Evolutionary conservation across 2,797 vertebrate species (phyloP).

Genomic region (Pantherophis vulpinus): DNA sequence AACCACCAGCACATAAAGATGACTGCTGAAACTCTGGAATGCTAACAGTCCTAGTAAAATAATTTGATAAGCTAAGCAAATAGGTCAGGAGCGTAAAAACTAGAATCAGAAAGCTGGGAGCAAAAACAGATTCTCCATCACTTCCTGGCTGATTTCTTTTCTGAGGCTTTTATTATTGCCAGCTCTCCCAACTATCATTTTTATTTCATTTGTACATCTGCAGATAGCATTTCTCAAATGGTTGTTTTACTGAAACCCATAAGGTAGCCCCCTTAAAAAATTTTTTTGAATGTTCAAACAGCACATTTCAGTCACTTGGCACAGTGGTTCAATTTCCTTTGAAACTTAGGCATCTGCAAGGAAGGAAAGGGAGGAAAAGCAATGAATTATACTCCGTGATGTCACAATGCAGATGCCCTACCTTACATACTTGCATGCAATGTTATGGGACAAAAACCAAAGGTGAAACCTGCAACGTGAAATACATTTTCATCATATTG

Average conservation of each 20-base stretch:
- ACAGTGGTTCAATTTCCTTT: background rate
- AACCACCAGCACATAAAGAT: constrained; percentile 17
- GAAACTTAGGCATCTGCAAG: background rate
- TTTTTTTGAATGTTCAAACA: background rate
- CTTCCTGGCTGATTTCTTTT: background rate
- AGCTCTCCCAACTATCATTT: background rate
- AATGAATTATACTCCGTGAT: background rate
- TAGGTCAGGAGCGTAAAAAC: background rate
- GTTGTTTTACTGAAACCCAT: background rate
- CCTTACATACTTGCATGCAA: background rate
- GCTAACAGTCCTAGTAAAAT: background rate
- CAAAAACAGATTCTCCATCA: background rate
- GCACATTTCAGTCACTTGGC: background rate
- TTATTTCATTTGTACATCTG: background rate
- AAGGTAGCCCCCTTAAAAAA: background rate
- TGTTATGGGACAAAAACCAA: background rate
- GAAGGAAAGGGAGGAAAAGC: background rate
- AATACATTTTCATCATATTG: background rate
- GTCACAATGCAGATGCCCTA: background rate
- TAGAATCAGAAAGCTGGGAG: background rate
- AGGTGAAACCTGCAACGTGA: background rate
- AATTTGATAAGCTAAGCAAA: background rate
- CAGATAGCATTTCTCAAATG: background rate
- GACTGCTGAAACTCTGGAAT: constrained; percentile 45
- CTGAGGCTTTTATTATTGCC: background rate